phyloP scores from a whole-genome alignment of 1,140 invertebrate species.

The Drosophila miranda region DNA sequence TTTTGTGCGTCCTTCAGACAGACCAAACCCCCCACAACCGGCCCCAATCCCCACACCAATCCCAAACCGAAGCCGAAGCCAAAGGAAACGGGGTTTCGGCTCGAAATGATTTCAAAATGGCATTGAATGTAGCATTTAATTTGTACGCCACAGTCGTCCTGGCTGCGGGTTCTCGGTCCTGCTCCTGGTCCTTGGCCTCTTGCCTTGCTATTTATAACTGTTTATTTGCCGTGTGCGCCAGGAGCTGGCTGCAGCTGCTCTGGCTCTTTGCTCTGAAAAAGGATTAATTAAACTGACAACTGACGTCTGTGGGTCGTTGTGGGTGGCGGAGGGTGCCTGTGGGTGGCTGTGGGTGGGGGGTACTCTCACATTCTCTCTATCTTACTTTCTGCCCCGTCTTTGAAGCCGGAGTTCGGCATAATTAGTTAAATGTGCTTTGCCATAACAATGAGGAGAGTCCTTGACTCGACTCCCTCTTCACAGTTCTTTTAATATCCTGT shows the following conservation, averaged over 20 bases:
- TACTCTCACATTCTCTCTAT: constrained; percentile 2
- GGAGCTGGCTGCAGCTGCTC: constrained; percentile 29
- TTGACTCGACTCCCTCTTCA: constrained; percentile 8
- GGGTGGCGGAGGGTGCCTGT: too few species aligned
- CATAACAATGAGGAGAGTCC: constrained; percentile 59
- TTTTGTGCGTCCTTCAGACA: constrained; percentile 63
- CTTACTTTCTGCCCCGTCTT: constrained; percentile 38
- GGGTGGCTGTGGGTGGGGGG: constrained; percentile 25
- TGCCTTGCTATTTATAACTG: constrained; percentile 67
- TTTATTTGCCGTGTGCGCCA: constrained; percentile 65
- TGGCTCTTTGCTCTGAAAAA: constrained; percentile 58
- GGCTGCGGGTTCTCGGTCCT: constrained; percentile 24
- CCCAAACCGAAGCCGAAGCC: background rate
- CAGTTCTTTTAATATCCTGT: constrained; percentile 33
- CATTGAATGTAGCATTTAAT: constrained; percentile 81
- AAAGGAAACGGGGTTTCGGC: constrained; percentile 32
- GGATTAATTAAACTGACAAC: constrained; percentile 74
- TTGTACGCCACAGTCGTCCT: constrained; percentile 61
- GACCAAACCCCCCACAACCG: background rate
- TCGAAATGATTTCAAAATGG: constrained; percentile 75
- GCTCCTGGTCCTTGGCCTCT: constrained; percentile 38
- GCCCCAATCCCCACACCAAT: background rate
- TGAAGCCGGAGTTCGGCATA: constrained; percentile 68
- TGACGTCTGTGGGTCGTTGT: constrained; percentile 26
- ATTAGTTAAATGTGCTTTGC: constrained; percentile 78